Evolutionary conservation across 2,113 vertebrate species (phyloP), one percentile per base, ranked within the genome.

Genomic region (Aix galericulata): DNA sequence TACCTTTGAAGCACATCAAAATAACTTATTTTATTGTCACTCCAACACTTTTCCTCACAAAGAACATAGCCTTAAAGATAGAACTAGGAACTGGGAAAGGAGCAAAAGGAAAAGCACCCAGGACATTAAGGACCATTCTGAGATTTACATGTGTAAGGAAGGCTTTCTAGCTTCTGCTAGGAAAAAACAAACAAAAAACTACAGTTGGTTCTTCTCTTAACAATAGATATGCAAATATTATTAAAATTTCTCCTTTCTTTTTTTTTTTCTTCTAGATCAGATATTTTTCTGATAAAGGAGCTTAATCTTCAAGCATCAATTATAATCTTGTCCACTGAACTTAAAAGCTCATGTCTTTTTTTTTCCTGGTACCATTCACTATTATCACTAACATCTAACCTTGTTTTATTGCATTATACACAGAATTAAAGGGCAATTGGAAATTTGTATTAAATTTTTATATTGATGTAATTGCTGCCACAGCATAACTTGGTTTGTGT

Each of bases 1-100:
- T 81, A 88, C 26, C 64, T 89, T 66, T 75, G 36, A 91, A 91
- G 44, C 5, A 94, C 34, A 84, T 94, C 56, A 94, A 75, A 93
- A 83, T 27, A 92, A 21, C 29, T 92, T 75, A 72, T 88, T 93
- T 95, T 92, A 78, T 29, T 48, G 72, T 63, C 76, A 64, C 42
- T 86, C 32, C 38, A 83, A 25, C 68, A 78, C 29, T 77, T 90
- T 52, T 81, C 13, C 38, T 20, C 12, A 53, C 22, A 71, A 34
- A 89, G n/a, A 92, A 68, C 7, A 17, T 13, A 18, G 46, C 20
- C 81, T 79, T 92, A 34, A 93, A 80, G 48, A 59, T 55, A 13
- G 64, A 88, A 94, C 27, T n/a, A 64, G 21, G 53, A 95, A 72
- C 22, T 68, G 86, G 40, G 40, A 77, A 90, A 86, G 13, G 11